Conservation (phyloP, 2,888 invertebrate genomes). For the Chelonus formosanus region DNA sequence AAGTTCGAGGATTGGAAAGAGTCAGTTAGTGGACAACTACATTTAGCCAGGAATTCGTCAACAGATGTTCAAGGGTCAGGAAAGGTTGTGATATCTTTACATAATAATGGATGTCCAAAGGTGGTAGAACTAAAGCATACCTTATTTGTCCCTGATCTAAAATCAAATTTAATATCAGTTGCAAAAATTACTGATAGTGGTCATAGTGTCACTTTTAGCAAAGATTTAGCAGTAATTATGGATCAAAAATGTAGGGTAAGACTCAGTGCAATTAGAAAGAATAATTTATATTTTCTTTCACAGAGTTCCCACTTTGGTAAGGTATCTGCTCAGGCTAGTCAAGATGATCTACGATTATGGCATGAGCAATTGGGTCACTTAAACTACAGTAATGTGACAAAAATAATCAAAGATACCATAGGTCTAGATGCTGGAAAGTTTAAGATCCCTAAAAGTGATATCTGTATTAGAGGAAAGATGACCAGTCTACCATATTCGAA, state of each 20-base stretch:
- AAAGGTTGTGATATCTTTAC: slow-evolving; percentile 1
- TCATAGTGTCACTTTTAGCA: slow-evolving; percentile 14
- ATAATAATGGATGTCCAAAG: background rate
- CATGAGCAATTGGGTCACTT: slow-evolving; percentile 8
- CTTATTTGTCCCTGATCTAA: slow-evolving; percentile 20
- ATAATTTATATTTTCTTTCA: slow-evolving; percentile 14
- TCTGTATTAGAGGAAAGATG: slow-evolving; percentile 4
- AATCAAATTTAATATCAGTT: slow-evolving; percentile 31
- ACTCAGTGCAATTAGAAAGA: slow-evolving; percentile 14
- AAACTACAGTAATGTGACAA: slow-evolving; percentile 19
- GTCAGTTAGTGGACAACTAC: slow-evolving; percentile 51
- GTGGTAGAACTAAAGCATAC: slow-evolving; percentile 15
- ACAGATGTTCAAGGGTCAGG: slow-evolving; percentile 19
- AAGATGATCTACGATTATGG: background rate
- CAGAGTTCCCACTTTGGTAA: slow-evolving; percentile 4
- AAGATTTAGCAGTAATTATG: slow-evolving; percentile 15
- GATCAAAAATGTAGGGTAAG: slow-evolving; percentile 21
- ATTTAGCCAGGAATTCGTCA: slow-evolving; percentile 27
- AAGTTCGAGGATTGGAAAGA: slow-evolving; percentile 29
- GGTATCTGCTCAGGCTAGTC: background rate
- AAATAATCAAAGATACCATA: slow-evolving; percentile 12
- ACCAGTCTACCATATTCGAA: slow-evolving; percentile 3
- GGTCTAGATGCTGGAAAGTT: slow-evolving; percentile 16
- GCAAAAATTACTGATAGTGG: slow-evolving; percentile 29
- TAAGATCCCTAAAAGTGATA: slow-evolving; percentile 20